Percentiles rank a stretch among this genome's conserved stretches.
phyloP scores from a whole-genome alignment of 2,888 invertebrate genomes.

The Tryphoninae sp. region DNA sequence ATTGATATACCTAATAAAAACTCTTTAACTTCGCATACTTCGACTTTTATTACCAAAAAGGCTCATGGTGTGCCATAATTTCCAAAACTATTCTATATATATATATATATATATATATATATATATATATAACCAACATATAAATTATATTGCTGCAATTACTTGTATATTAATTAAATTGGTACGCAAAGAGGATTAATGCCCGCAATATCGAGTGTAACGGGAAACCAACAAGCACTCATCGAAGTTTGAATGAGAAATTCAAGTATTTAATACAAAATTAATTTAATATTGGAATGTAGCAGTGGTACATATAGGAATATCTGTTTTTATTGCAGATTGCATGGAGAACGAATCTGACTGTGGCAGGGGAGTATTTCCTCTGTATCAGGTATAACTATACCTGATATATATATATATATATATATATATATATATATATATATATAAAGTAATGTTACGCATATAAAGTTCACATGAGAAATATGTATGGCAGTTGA shows the following conservation, averaged over 20 bases:
- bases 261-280: constrained; percentile 33
- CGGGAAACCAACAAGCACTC: constrained; percentile 1
- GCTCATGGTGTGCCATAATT: too few species aligned
- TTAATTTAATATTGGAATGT: constrained; percentile 41
- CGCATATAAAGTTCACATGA: constrained; percentile 8
- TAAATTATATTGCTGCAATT: not conserved
- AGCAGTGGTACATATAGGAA: not conserved
- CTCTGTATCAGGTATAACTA: not conserved
- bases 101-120: not conserved
- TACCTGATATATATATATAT: not conserved
- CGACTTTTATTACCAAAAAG: too few species aligned
- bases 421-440: not conserved
- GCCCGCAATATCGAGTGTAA: not conserved
- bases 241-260: constrained; percentile 13
- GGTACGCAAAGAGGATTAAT: not conserved
- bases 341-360: constrained; percentile 29
- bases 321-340: constrained; percentile 43
- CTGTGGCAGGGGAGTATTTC: constrained; percentile 21
- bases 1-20: too few species aligned
- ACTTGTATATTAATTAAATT: not conserved
- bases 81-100: too few species aligned
- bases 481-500: constrained; percentile 41
- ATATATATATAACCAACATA: not conserved
- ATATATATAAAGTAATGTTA: not conserved
- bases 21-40: too few species aligned